Percentiles rank a stretch among this genome's conserved stretches.
Conservation (phyloP, 2,888 invertebrate species). For the Neoascia interrupta region DNA sequence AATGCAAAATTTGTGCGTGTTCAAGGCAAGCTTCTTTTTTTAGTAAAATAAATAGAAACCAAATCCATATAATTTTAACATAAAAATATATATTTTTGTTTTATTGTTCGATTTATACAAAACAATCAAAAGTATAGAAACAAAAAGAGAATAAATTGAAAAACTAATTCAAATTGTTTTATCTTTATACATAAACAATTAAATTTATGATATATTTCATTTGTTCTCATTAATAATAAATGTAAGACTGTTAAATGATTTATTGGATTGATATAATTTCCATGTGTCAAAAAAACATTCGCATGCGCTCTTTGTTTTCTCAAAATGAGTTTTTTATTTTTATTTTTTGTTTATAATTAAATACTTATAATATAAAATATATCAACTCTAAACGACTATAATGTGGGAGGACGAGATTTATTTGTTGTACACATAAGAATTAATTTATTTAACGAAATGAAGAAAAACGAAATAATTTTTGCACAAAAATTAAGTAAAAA, state of each 20-base stretch:
- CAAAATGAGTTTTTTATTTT: slow-evolving; percentile 37
- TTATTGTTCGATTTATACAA: slow-evolving; percentile 62
- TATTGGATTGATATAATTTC: too few relatives aligned
- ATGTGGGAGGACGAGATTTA: slow-evolving; percentile 59
- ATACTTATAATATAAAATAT: slow-evolving; percentile 55
- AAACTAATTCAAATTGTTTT: slow-evolving; percentile 26
- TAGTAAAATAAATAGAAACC: too few relatives aligned
- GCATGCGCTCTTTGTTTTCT: slow-evolving; percentile 44
- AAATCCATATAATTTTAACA: slow-evolving; percentile 42
- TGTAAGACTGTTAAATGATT: slow-evolving; percentile 33
- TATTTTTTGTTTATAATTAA: slow-evolving; percentile 39
- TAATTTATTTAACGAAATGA: slow-evolving; percentile 13
- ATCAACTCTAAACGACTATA: slow-evolving; percentile 51
- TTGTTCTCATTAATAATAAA: slow-evolving; percentile 28
- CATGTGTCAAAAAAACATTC: too few relatives aligned
- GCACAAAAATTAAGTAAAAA: background rate
- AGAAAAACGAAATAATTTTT: slow-evolving; percentile 5
- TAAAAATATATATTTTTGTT: slow-evolving; percentile 63
- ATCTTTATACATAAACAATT: slow-evolving; percentile 50
- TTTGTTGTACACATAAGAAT: slow-evolving; percentile 37
- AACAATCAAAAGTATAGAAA: slow-evolving; percentile 29
- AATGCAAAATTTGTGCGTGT: too few relatives aligned
- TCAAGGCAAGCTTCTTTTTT: too few relatives aligned
- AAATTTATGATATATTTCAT: slow-evolving; percentile 41
- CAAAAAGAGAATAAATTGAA: slow-evolving; percentile 24